These are phyloP conservation scores for Heterocephalus glaber DNA, from an alignment of 2,113 vertebrate species.

Conservation along the genomic window DNA sequence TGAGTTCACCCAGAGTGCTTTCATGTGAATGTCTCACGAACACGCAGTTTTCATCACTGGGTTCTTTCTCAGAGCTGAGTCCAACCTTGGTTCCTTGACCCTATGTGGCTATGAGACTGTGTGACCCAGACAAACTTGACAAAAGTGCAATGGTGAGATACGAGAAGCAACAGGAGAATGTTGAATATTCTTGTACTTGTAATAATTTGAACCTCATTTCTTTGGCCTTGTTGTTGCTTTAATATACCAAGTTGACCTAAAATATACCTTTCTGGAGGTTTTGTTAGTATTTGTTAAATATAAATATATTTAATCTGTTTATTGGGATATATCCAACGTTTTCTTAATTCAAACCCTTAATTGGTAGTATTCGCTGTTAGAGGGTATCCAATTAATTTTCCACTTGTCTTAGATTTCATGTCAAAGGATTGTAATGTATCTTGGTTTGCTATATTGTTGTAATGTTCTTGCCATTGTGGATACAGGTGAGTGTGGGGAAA, in stretches of 20 bases:
- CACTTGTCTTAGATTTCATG: conserved; percentile 32
- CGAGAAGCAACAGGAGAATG: background rate
- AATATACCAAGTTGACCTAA: conserved; percentile 49
- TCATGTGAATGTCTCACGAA: background rate
- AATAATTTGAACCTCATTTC: conserved; percentile 26
- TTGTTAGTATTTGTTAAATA: background rate
- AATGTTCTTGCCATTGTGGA: conserved; percentile 24
- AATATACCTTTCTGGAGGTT: conserved; percentile 22
- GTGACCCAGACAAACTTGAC: background rate
- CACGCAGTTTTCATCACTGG: background rate
- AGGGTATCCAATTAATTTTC: conserved; percentile 34
- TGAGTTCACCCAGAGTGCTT: background rate
- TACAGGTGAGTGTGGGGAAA: background rate
- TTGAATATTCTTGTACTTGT: background rate
- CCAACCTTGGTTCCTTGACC: conserved; percentile 25
- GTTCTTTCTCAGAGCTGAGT: background rate
- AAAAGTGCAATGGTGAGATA: background rate
- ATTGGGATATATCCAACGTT: background rate
- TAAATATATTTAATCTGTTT: conserved; percentile 15
- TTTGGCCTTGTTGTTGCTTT: background rate
- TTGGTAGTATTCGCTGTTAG: background rate
- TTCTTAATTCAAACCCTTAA: conserved; percentile 6
- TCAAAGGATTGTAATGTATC: conserved; percentile 12
- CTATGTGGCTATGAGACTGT: background rate
- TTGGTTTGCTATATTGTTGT: background rate